A percentile compares a stretch with the other conserved stretches of the same genome.
Evolutionary conservation across 2,888 invertebrate genomes (phyloP).

Genomic region (Caenorhabditis sp.): DNA sequence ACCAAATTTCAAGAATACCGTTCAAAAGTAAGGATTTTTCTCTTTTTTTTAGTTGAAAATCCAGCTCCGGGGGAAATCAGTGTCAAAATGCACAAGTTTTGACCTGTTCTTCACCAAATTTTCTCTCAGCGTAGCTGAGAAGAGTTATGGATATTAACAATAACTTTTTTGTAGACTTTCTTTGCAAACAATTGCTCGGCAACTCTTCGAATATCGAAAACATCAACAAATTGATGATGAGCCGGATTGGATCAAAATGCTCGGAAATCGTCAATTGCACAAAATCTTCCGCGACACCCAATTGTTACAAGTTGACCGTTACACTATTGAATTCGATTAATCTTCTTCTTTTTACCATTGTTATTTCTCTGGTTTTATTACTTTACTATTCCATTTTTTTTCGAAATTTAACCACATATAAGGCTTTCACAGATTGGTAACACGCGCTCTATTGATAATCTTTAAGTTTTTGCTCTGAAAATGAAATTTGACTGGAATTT

Average conservation of each 20-base stretch:
- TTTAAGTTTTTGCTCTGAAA: too few species aligned
- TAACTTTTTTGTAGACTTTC: conserved; percentile 12
- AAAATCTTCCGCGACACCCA: conserved; percentile 32
- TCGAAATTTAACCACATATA: neutral
- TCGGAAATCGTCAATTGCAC: conserved; percentile 26
- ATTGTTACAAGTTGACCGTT: conserved; percentile 27
- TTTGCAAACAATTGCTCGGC: conserved; percentile 36
- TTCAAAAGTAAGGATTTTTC: conserved; percentile 9
- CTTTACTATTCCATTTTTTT: neutral
- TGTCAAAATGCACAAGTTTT: too few species aligned
- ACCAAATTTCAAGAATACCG: conserved; percentile 27
- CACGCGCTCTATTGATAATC: too few species aligned
- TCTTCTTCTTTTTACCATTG: conserved; percentile 5
- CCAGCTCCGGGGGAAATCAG: too few species aligned
- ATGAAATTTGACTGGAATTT: too few species aligned
- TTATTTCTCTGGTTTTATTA: neutral
- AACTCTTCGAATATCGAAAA: conserved; percentile 28
- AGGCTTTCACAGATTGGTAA: too few species aligned
- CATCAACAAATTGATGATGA: conserved; percentile 9
- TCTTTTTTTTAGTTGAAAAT: neutral
- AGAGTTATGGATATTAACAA: neutral
- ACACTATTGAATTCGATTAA: conserved; percentile 29
- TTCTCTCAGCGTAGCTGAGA: too few species aligned
- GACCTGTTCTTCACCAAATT: too few species aligned
- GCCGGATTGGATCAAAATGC: conserved; percentile 29